phyloP scores from a whole-genome alignment of 2,797 vertebrate species.

The Falco concolor region DNA sequence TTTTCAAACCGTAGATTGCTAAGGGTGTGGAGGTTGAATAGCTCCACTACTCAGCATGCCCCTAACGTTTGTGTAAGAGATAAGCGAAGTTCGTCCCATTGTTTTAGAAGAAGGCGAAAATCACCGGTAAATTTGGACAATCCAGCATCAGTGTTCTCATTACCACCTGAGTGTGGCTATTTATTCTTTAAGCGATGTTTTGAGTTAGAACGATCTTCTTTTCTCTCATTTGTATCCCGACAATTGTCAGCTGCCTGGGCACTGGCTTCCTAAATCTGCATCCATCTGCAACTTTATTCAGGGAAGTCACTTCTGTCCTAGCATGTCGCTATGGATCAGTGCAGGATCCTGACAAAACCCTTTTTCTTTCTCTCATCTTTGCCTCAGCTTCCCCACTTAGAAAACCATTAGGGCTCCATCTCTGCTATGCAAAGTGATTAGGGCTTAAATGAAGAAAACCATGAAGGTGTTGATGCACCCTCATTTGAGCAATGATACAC shows the following conservation, averaged over 20 bases:
- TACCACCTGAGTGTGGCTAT: neutral
- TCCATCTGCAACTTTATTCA: neutral
- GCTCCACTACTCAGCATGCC: rapidly evolving
- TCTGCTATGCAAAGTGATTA: neutral
- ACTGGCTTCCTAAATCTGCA: neutral
- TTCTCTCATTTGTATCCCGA: neutral
- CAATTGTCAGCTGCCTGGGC: neutral
- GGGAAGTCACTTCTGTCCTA: neutral
- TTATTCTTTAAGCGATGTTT: neutral
- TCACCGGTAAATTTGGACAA: neutral
- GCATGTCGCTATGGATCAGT: neutral
- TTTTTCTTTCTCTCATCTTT: neutral
- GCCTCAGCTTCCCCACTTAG: neutral
- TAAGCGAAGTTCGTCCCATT: neutral
- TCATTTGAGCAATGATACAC: neutral
- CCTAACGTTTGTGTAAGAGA: neutral
- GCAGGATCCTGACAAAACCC: rapidly evolving
- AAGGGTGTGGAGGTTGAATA: neutral
- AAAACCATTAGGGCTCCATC: neutral
- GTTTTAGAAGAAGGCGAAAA: neutral
- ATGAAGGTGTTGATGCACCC: neutral
- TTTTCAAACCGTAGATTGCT: neutral
- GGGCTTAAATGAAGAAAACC: neutral
- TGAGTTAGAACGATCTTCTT: neutral
- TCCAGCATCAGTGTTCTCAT: neutral